These are phyloP conservation scores for Lordiphosa clarofinis DNA, from an alignment of 1,140 invertebrate genomes.

Conservation along the genomic window DNA sequence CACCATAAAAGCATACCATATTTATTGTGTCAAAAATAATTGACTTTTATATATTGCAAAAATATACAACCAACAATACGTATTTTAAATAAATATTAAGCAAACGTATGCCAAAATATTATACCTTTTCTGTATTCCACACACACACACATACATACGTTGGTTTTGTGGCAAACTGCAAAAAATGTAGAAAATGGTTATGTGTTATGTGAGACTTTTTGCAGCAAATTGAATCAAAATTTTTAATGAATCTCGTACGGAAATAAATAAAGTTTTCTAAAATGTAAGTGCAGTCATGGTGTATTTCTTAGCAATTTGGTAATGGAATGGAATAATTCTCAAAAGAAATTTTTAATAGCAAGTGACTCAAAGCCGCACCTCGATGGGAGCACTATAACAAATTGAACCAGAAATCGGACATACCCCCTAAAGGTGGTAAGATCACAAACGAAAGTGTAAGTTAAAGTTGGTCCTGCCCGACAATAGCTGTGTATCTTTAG, in stretches of 20 bases:
- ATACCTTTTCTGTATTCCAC: slow-evolving; percentile 1
- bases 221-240: slow-evolving; percentile 55
- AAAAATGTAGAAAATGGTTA: slow-evolving; percentile 21
- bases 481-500: too few species aligned
- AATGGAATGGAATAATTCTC: too few species aligned
- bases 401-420: too few species aligned
- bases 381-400: too few species aligned
- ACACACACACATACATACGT: not conserved
- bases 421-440: too few species aligned
- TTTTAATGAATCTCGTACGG: slow-evolving; percentile 37
- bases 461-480: too few species aligned
- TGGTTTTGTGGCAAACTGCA: slow-evolving; percentile 22
- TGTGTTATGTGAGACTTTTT: slow-evolving; percentile 35
- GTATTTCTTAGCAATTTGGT: too few species aligned
- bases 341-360: too few species aligned
- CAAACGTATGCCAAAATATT: slow-evolving; percentile 35
- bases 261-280: slow-evolving; percentile 50
- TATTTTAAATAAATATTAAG: slow-evolving; percentile 44
- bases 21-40: slow-evolving; percentile 40
- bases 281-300: not conserved
- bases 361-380: too few species aligned
- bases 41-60: slow-evolving; percentile 14
- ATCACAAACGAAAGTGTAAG: too few species aligned
- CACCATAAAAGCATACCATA: slow-evolving; percentile 23
- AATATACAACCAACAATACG: slow-evolving; percentile 26